These are phyloP conservation scores for Chrysomallon squamiferum DNA, from an alignment of 1,140 invertebrate genomes.

Conservation along the genomic window DNA sequence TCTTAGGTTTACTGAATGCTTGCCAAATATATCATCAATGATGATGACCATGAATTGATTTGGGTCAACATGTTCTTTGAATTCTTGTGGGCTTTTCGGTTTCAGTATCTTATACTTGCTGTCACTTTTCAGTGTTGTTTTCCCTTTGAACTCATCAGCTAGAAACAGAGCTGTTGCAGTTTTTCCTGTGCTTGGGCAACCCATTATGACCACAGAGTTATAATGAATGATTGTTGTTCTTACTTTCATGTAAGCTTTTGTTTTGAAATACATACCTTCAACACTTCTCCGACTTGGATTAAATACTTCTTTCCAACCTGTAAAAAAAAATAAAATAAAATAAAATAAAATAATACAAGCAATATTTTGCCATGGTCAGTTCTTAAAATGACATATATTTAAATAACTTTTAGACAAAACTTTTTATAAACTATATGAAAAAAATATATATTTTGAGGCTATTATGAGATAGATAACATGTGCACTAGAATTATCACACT, in stretches of 20 bases:
- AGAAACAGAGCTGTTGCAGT: background rate
- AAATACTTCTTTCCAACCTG: constrained; percentile 1
- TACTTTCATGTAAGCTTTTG: background rate
- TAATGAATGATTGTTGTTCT: background rate
- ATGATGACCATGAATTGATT: background rate
- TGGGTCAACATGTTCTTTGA: constrained; percentile 2
- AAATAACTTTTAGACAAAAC: background rate
- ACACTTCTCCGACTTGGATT: background rate
- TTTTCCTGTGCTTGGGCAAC: background rate
- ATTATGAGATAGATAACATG: background rate
- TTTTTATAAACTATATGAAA: background rate
- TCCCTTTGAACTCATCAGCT: background rate
- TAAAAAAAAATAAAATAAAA: background rate
- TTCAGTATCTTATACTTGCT: background rate
- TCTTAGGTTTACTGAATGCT: background rate
- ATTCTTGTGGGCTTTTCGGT: background rate
- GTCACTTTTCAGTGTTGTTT: background rate
- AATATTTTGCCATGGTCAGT: background rate
- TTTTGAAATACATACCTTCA: background rate
- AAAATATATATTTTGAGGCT: background rate
- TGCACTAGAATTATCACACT: background rate
- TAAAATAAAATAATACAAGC: background rate
- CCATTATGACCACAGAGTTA: background rate
- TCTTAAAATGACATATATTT: no score
- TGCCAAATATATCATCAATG: constrained; percentile 4